Evolutionary conservation across 2,888 invertebrate genomes (phyloP).

Genomic region (Didymodactylos carnosus): DNA sequence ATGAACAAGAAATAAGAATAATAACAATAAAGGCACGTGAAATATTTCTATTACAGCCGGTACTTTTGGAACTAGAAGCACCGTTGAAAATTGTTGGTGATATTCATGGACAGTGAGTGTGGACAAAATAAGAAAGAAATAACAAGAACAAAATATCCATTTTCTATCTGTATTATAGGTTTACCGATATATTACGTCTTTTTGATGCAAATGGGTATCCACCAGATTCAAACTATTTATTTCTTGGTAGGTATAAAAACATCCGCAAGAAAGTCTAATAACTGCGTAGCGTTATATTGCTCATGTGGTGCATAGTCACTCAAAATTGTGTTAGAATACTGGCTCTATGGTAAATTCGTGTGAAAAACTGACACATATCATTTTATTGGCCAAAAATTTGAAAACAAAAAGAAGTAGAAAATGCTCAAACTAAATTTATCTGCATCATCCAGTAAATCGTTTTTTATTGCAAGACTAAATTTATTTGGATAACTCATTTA

Average conservation of each 20-base stretch:
- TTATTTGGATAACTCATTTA: too few relatives aligned
- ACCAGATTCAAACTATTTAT: slow-evolving; percentile 39
- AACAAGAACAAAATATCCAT: neutral
- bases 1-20: neutral
- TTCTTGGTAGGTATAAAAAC: slow-evolving; percentile 23
- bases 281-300: too few relatives aligned
- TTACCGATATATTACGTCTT: slow-evolving; percentile 37
- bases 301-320: too few relatives aligned
- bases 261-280: too few relatives aligned
- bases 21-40: slow-evolving; percentile 20
- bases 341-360: too few relatives aligned
- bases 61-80: slow-evolving; percentile 34
- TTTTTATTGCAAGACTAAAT: too few relatives aligned
- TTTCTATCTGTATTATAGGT: slow-evolving; percentile 39
- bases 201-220: slow-evolving; percentile 40
- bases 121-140: slow-evolving; percentile 19
- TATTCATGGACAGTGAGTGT: neutral
- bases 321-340: too few relatives aligned
- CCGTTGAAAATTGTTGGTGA: neutral
- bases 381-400: too few relatives aligned
- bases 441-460: too few relatives aligned
- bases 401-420: too few relatives aligned
- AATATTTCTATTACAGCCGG: slow-evolving; percentile 37
- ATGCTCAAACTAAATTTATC: too few relatives aligned
- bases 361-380: too few relatives aligned